Percentiles rank a stretch among this genome's conserved stretches.
Conservation (phyloP, 2,888 invertebrate species). For the Perizoma flavofasciatum region DNA sequence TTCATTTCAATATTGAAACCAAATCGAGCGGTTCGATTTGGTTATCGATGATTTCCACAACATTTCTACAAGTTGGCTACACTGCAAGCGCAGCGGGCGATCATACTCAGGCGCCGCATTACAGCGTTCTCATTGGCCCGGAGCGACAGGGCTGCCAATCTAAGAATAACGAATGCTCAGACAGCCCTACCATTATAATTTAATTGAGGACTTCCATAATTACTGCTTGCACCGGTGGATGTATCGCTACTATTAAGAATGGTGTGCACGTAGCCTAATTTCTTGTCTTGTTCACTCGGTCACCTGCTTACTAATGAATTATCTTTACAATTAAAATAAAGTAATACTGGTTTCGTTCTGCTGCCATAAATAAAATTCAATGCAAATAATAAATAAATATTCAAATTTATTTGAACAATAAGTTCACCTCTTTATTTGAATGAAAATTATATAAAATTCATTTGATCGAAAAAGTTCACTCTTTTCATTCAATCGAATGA, state of each 20-base stretch:
- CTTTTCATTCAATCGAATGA: no score
- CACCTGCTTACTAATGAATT: constrained; percentile 32
- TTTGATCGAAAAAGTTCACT: no score
- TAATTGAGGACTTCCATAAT: constrained; percentile 70
- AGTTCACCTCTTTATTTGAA: no score
- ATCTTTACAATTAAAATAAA: neutral
- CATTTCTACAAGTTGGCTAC: constrained; percentile 52
- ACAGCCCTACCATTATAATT: constrained; percentile 68
- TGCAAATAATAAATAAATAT: no score
- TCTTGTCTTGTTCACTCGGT: constrained; percentile 43
- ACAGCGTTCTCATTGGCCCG: constrained; percentile 74
- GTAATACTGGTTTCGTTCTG: no score
- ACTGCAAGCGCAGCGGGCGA: constrained; percentile 72
- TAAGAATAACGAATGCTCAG: constrained; percentile 65
- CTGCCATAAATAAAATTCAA: no score
- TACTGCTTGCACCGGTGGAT: constrained; percentile 54
- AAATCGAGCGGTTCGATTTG: constrained; percentile 17
- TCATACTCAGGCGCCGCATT: constrained; percentile 74
- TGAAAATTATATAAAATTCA: no score
- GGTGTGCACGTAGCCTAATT: constrained; percentile 44
- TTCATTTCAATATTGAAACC: constrained; percentile 26
- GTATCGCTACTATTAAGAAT: constrained; percentile 53
- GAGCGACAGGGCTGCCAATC: constrained; percentile 78
- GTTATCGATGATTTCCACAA: constrained; percentile 40
- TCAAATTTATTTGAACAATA: no score